A percentile compares a stretch with the other conserved stretches of the same genome.
phyloP scores from a whole-genome alignment of 2,797 vertebrate genomes.

The Coregonus sp. region DNA sequence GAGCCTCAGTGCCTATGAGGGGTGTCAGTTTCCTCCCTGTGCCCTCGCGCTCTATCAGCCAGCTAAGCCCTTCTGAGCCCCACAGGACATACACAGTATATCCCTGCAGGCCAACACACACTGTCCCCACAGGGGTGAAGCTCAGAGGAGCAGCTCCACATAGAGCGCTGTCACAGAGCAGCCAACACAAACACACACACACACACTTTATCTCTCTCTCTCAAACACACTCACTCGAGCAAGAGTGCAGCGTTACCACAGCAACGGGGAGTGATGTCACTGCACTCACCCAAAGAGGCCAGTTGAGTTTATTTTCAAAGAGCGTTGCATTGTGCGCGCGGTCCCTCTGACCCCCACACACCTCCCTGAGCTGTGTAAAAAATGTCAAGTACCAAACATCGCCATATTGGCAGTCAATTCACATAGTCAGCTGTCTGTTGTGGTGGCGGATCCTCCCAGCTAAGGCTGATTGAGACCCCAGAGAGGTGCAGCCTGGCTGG shows the following conservation, averaged over 20 bases:
- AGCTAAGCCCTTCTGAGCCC: neutral
- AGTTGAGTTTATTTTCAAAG: constrained; percentile 56
- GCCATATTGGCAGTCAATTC: constrained; percentile 34
- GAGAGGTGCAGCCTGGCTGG: constrained; percentile 26
- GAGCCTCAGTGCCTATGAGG: neutral
- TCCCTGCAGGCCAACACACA: neutral
- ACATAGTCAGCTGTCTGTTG: constrained; percentile 24
- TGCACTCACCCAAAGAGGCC: constrained; percentile 46
- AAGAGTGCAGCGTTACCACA: constrained; percentile 64
- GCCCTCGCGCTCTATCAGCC: neutral
- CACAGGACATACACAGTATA: neutral
- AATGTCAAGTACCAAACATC: constrained; percentile 46
- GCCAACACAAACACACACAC: constrained; percentile 42
- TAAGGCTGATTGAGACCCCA: constrained; percentile 31
- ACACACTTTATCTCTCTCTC: constrained; percentile 31
- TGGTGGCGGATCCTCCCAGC: constrained; percentile 24
- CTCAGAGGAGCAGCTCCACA: constrained; percentile 43
- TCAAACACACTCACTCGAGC: constrained; percentile 15
- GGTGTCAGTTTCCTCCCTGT: neutral
- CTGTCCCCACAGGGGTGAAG: constrained; percentile 46
- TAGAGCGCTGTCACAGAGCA: constrained; percentile 57
- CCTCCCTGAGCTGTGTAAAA: constrained; percentile 26
- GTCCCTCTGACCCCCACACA: constrained; percentile 14
- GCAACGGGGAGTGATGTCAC: constrained; percentile 65
- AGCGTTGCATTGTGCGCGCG: constrained; percentile 22